Evolutionary conservation across 2,797 vertebrate genomes (phyloP).

Genomic region (Meda fulgida): DNA sequence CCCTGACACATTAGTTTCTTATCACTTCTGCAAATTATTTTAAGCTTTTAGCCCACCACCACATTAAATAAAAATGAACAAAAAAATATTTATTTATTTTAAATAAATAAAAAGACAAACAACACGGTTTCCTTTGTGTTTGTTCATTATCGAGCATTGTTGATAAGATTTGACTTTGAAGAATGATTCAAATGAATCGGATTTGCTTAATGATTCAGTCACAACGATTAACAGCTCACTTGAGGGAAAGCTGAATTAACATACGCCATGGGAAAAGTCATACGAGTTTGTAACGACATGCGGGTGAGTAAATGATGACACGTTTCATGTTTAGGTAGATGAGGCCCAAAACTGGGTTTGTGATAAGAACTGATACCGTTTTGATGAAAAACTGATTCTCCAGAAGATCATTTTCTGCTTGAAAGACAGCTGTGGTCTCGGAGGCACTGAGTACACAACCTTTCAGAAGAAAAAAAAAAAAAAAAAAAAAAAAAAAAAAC

Average conservation of each 20-base stretch:
- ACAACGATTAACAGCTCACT: neutral
- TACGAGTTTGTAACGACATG: neutral
- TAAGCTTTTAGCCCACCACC: neutral
- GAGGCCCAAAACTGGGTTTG: neutral
- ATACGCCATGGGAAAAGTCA: neutral
- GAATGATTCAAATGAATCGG: neutral
- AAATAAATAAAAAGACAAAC: neutral
- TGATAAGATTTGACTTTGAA: neutral
- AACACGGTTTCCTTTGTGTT: neutral
- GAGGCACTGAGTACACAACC: slow-evolving; percentile 66
- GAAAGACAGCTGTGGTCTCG: slow-evolving; percentile 59
- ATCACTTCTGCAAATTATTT: neutral
- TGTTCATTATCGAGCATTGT: too few relatives aligned
- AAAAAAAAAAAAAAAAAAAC: neutral
- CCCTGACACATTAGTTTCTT: neutral
- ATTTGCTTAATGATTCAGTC: neutral
- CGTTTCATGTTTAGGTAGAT: neutral
- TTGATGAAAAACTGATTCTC: slow-evolving; percentile 72
- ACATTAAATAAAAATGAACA: accelerated
- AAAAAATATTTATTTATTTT: too few relatives aligned
- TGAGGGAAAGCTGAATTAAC: neutral
- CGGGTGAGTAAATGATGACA: neutral
- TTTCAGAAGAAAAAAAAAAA: slow-evolving; percentile 52
- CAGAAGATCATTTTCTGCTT: slow-evolving; percentile 64
- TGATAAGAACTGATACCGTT: slow-evolving; percentile 33